Conservation (phyloP, 2,113 vertebrate species). For the Gambusia holbrooki region DNA sequence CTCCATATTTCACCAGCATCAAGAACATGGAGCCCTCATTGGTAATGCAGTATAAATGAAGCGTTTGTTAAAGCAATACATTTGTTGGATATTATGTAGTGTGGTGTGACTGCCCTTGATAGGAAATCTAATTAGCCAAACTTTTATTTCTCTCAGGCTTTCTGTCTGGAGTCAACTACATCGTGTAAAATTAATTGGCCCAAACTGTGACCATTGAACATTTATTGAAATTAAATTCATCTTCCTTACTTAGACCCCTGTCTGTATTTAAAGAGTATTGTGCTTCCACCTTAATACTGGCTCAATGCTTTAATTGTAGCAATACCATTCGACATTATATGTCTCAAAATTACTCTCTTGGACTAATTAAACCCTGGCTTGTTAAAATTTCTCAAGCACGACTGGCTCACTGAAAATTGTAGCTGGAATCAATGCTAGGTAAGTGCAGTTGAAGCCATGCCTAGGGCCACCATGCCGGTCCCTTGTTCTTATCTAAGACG, state of each 20-base stretch:
- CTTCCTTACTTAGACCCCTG: conserved; percentile 36
- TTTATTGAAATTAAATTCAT: conserved; percentile 52
- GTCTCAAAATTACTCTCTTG: conserved; percentile 23
- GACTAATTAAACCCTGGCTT: conserved; percentile 26
- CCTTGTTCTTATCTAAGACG: conserved; percentile 55
- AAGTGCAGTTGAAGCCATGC: conserved; percentile 28
- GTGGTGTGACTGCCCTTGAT: conserved; percentile 57
- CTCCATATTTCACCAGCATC: conserved; percentile 56
- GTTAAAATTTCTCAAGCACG: conserved; percentile 15
- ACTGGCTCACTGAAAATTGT: conserved; percentile 36
- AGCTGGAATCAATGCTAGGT: conserved; percentile 42
- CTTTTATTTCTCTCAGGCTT: conserved; percentile 51
- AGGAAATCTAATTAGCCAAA: conserved; percentile 63
- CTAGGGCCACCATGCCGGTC: conserved; percentile 26
- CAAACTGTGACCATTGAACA: conserved; percentile 41
- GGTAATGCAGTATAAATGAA: conserved; percentile 47
- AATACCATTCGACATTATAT: conserved; percentile 20
- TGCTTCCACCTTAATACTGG: conserved; percentile 6
- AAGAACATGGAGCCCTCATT: conserved; percentile 51
- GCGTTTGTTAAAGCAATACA: conserved; percentile 52
- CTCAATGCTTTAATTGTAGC: conserved; percentile 18
- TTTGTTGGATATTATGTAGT: conserved; percentile 47
- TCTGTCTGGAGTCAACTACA: conserved; percentile 40
- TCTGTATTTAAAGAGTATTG: conserved; percentile 22
- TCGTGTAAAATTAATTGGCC: conserved; percentile 45